Percentiles rank a stretch among this genome's conserved stretches.
These are phyloP conservation scores for Hephaestus fuliginosus DNA, from an alignment of 2,797 vertebrate species.

Conservation along the genomic window DNA sequence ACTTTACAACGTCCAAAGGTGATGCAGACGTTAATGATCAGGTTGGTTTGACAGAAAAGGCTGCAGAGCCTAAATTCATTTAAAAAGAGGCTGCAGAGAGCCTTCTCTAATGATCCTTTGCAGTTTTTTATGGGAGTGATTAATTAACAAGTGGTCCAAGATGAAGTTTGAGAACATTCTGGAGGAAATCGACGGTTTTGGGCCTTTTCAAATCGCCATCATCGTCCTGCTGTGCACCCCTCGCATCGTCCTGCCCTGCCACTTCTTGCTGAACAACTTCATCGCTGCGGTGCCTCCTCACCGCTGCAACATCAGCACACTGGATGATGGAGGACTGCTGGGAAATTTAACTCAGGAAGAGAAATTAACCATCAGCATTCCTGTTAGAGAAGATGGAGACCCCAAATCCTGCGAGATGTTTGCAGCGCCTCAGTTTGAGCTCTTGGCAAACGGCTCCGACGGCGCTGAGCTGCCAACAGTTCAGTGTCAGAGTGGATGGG, in stretches of 20 bases:
- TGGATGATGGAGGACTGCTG: constrained; percentile 58
- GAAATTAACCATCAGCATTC: constrained; percentile 82
- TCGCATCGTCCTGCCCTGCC: constrained; percentile 87
- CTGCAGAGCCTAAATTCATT: neutral
- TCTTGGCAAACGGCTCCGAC: constrained; percentile 67
- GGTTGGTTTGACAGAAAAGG: rapidly evolving
- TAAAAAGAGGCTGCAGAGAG: rapidly evolving
- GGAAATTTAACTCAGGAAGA: constrained; percentile 81
- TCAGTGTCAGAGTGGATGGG: constrained; percentile 88
- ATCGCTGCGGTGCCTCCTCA: constrained; percentile 87
- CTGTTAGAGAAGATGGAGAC: constrained; percentile 76
- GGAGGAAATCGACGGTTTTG: constrained; percentile 86
- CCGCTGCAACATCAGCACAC: constrained; percentile 81
- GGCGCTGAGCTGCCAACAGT: constrained; percentile 42
- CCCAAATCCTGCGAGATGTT: constrained; percentile 88
- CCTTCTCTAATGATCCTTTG: neutral
- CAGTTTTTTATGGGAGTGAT: neutral
- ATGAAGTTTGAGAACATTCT: constrained; percentile 92
- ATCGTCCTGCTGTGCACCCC: constrained; percentile 76
- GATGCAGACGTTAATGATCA: constrained; percentile 32
- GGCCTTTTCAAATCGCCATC: constrained; percentile 87
- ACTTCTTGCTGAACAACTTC: constrained; percentile 91
- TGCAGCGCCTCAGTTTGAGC: constrained; percentile 75
- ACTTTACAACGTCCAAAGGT: constrained; percentile 49
- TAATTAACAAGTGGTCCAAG: constrained; percentile 6